Conservation (phyloP, 1,140 invertebrate species). For the Copidosoma floridanum region DNA sequence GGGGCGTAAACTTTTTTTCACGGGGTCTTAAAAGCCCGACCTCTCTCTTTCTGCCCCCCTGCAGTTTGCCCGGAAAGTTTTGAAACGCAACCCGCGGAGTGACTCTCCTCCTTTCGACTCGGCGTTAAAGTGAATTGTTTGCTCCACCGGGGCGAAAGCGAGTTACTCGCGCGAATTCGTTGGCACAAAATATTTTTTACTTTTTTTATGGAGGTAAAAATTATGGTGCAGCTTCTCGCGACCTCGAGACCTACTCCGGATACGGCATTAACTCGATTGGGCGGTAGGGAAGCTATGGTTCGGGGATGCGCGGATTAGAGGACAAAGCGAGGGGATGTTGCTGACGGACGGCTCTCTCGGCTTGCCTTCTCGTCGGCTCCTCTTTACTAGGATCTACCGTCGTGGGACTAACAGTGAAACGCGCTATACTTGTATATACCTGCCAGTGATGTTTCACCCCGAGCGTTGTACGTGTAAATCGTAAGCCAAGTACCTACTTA, state of each 20-base stretch:
- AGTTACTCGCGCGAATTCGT: constrained; percentile 1
- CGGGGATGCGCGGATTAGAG: constrained; percentile 48
- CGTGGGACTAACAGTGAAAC: constrained; percentile 44
- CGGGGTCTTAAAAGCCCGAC: constrained; percentile 42
- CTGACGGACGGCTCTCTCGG: constrained; percentile 24
- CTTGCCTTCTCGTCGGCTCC: constrained; percentile 33
- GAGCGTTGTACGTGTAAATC: no score
- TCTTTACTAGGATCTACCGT: constrained; percentile 46
- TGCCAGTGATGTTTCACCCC: not conserved
- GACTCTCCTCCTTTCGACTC: constrained; percentile 7
- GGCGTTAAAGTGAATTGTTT: constrained; percentile 24
- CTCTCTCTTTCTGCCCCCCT: constrained; percentile 38
- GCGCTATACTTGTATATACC: constrained; percentile 42
- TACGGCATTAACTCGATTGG: constrained; percentile 48
- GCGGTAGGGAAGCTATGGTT: no score
- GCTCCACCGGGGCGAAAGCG: constrained; percentile 16
- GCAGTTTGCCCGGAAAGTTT: constrained; percentile 40
- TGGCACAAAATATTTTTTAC: no score
- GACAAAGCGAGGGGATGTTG: constrained; percentile 8
- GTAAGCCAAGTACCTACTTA: no score
- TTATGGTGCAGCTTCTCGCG: no score
- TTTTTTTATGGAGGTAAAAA: no score
- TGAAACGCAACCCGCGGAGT: constrained; percentile 43
- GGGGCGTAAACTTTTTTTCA: constrained; percentile 41
- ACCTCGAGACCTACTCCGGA: no score